Base-by-base conservation (phyloP, 2,797 vertebrate genomes). In the Halcyon leucocephala region DNA sequence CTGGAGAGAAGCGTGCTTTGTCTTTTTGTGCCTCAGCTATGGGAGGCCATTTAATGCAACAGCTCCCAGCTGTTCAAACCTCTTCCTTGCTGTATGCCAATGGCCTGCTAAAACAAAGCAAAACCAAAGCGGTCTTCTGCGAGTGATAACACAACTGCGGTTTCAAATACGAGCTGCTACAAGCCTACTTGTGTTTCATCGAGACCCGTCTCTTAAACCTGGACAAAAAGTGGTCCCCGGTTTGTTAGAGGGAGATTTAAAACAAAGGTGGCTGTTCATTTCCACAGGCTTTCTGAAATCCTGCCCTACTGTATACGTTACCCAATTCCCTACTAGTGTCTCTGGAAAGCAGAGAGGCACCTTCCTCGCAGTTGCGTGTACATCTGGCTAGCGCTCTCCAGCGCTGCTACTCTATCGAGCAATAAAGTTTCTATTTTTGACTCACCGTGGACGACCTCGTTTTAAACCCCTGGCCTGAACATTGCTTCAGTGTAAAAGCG, bases 361-460 rank as follows among this genome's bases (percentile, higher is more conserved):
- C 60, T 82, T 95, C 89, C 72, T 89, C 5, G 3, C 48, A 26
- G 26, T 14, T 58, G 46, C 7, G 5, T 52, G 72, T 17, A 29
- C 17, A 24, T 89, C 87, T 83, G 70, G 89, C 86, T 70, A 94
- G 87, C 24, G 11, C 82, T 95, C 82, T 88, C 89, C 95, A 95
- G 93, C 33, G 55, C 92, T 73, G 62, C 65, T 82, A 83, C 8
- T 65, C 93, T 93, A 51, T 95, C 76, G 44, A 95, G 92, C 91
- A 94, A 92, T 65, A 70, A 83, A 24, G 24, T 67, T 94, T 96
- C 92, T 96, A 95, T 95, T 97, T 97, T 95, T 92, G 92, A 96
- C 81, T 96, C 89, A 87, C 79, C 57, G 24, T 57, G 71, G 67
- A 94, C 5, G 29, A 80, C 72, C 86, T 93, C 70, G 29, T 54